Base-by-base conservation (phyloP, 2,888 invertebrate genomes). In the Callyntrura sp. region DNA sequence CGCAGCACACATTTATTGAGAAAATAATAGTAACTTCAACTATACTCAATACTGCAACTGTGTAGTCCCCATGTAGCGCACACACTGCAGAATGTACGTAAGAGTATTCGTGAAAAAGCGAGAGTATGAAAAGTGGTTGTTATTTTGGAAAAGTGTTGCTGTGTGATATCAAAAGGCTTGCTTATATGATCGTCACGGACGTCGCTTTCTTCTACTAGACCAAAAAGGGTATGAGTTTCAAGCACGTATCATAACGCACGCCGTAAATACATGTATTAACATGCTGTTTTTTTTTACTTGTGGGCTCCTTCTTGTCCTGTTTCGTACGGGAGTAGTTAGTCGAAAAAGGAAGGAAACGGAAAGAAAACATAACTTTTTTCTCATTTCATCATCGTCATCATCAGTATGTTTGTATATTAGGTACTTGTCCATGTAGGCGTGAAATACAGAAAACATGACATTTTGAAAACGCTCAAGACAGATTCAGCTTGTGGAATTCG, bases 331-430 rank as follows among this genome's bases (percentile, higher is more conserved):
- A 9, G 65, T 78, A 20, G 35, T 57, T 57, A 51, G 28, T 35
- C 17, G 25, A 25, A 25, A 62, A 48, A 79, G 86, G 68, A 86
- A 79, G 87, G 81, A 87, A 81, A 81, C 73, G 81, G 70, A 87
- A 87, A 87, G 73, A 87, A 87, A 68, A 73, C 81, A 81, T 87
- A 57, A 43, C 8, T 43, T 81, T 87, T 79, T 73, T 45, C 62
- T 45, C 25, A 35, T 70, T 70, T 60, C 76, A 48, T 45, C 70
- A 73, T 45, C 45, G 20, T 73, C 25, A 25, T 62, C 62, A 62
- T 62, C 62, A 62, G 9, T 23, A 60, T 68, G 60, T 17, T 60
- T 17, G 60, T 60, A 8, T 60, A 60, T 17, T 35, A 35, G 25
- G 4, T 65, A 28, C 11, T 12, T 28, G 28, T 28, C 25, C 23